Base-by-base conservation (phyloP, 2,113 vertebrate species). In the Choloepus hoffmanni region DNA sequence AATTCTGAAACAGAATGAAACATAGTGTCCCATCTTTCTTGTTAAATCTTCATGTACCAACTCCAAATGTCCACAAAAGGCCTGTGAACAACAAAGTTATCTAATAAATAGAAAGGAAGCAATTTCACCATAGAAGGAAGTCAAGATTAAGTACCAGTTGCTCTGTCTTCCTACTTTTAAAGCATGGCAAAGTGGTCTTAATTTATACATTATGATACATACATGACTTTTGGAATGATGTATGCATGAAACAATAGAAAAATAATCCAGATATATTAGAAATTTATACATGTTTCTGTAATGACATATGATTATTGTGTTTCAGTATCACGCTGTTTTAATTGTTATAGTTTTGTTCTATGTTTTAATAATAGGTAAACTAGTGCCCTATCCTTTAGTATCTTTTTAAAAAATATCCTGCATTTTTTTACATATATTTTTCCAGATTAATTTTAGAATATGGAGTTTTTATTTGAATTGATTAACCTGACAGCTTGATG, bases 351-450 rank as follows among this genome's bases (percentile, higher is more conserved):
- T 1, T 84, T 96, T 91, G 30, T 7, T 73, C 21, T 79, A 89
- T 84, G 18, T 62, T 78, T 68, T 63, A 83, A 62, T 79, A 90
- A 68, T 30, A 45, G 19, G 15, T n/a, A 65, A 77, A 33, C 24
- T n/a, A 45, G n/a, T 45, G 58, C 2, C 82, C 43, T 48, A 48
- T 53, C 19, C 72, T 72, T 72, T 24, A 81, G 55, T 92, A 83
- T 85, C 36, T 91, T 95, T 89, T 58, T 50, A 16, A 79, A 55
- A n/a, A 60, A 89, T 60, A 48, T 24, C 43, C 55, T 90, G 15
- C 14, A 23, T 63, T 63, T 67, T 65, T 87, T 95, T 36, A 67
- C 16, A 11, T 89, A 86, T 92, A 85, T 63, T 89, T 83, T 94
- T 73, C 14, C 43, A 62, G 1, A n/a, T 68, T 90, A 53, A 62